Conservation (phyloP, 2,113 vertebrate species). For the Gasterosteus nipponicus region DNA sequence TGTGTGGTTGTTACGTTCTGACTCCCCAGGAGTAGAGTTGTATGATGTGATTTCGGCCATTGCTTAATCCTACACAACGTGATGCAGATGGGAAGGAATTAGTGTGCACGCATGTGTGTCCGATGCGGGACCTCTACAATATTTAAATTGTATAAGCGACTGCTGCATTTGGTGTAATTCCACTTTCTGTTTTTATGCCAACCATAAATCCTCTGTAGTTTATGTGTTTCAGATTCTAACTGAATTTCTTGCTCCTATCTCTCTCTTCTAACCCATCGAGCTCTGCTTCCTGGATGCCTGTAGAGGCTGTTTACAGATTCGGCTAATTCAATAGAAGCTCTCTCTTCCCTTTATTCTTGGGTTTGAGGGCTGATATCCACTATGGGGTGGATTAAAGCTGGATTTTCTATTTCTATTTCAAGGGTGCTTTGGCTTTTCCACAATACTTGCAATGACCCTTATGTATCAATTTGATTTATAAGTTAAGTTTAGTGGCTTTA, state of each 20-base stretch:
- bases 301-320: not conserved
- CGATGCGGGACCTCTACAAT: not conserved
- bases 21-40: not conserved
- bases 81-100: slow-evolving; percentile 14
- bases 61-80: slow-evolving; percentile 37
- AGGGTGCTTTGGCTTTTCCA: not conserved
- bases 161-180: not conserved
- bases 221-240: slow-evolving; percentile 18
- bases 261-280: not conserved
- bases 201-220: slow-evolving; percentile 34
- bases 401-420: not conserved
- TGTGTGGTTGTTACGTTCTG: slow-evolving; percentile 1
- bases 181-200: slow-evolving; percentile 41
- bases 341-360: not conserved
- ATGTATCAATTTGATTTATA: not conserved
- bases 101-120: not conserved
- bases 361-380: not conserved
- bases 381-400: not conserved
- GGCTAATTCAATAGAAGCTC: not conserved
- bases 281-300: not conserved
- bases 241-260: slow-evolving; percentile 4
- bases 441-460: not conserved
- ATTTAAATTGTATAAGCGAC: slow-evolving; percentile 6
- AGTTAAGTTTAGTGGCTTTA: not conserved
- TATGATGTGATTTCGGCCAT: slow-evolving; percentile 28